These are phyloP conservation scores for Chaitophorus viminalis DNA, from an alignment of 2,888 invertebrate species.

Conservation along the genomic window DNA sequence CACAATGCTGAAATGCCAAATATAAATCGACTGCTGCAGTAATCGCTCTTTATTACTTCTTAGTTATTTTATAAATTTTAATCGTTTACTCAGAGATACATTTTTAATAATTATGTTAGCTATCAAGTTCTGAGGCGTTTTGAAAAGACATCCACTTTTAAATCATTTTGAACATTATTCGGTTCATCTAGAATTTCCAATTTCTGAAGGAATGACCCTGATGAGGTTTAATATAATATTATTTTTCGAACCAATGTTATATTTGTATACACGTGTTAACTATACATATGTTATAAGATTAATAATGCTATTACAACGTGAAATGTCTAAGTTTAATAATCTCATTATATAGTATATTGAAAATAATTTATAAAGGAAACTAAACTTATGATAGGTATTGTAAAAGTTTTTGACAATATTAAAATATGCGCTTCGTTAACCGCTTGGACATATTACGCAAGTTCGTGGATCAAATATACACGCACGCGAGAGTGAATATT, in stretches of 20 bases:
- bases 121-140: too few species aligned
- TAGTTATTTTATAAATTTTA: too few species aligned
- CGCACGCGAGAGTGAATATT: too few species aligned
- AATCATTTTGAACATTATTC: too few species aligned
- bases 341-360: background rate
- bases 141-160: too few species aligned
- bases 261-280: background rate
- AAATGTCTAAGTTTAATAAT: constrained; percentile 23
- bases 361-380: background rate
- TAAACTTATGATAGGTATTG: constrained; percentile 24
- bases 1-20: too few species aligned
- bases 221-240: background rate
- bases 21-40: too few species aligned
- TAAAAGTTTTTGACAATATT: constrained; percentile 48
- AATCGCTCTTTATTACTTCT: too few species aligned
- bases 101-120: background rate
- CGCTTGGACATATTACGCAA: background rate
- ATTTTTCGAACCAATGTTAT: background rate
- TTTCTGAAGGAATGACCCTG: background rate
- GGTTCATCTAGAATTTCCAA: too few species aligned
- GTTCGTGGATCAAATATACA: background rate
- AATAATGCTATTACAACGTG: constrained; percentile 20
- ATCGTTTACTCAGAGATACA: too few species aligned
- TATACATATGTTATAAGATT: background rate
- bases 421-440: constrained; percentile 38